phyloP scores from a whole-genome alignment of 2,113 vertebrate species.

The Loxodonta africana region DNA sequence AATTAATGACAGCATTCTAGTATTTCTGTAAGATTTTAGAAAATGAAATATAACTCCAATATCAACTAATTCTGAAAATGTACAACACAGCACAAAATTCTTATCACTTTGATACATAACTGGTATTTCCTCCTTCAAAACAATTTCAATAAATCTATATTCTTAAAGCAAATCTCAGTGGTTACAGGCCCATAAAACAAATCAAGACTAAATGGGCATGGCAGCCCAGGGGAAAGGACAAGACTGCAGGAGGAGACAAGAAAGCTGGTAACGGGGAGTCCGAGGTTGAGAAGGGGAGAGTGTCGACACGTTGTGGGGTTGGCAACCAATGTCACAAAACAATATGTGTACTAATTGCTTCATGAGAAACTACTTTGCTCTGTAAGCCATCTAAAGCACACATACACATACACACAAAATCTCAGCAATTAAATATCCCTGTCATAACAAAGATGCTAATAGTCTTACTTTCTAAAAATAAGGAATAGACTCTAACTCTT shows the following conservation, averaged over 20 bases:
- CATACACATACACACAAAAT: too few species aligned
- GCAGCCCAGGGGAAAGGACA: too few species aligned
- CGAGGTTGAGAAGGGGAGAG: too few species aligned
- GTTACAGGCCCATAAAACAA: background rate
- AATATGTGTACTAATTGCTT: too few species aligned
- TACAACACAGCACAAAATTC: background rate
- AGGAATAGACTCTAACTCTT: background rate
- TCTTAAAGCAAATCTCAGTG: conserved; percentile 24
- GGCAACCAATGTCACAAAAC: too few species aligned
- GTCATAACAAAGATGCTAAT: background rate
- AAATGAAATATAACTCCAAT: conserved; percentile 21
- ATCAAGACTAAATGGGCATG: too few species aligned
- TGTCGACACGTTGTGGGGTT: too few species aligned
- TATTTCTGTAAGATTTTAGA: conserved; percentile 41
- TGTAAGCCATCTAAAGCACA: too few species aligned
- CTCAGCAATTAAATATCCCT: background rate
- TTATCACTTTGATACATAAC: background rate
- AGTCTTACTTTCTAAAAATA: background rate
- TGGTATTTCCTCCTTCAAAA: conserved; percentile 39
- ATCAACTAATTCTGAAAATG: conserved; percentile 46
- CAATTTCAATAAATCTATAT: conserved; percentile 20
- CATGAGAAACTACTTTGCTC: too few species aligned
- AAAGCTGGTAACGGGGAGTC: too few species aligned
- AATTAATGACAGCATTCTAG: background rate
- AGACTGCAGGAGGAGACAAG: too few species aligned